phyloP scores from a whole-genome alignment of 2,888 invertebrate genomes.

The Aplocera efformata region DNA sequence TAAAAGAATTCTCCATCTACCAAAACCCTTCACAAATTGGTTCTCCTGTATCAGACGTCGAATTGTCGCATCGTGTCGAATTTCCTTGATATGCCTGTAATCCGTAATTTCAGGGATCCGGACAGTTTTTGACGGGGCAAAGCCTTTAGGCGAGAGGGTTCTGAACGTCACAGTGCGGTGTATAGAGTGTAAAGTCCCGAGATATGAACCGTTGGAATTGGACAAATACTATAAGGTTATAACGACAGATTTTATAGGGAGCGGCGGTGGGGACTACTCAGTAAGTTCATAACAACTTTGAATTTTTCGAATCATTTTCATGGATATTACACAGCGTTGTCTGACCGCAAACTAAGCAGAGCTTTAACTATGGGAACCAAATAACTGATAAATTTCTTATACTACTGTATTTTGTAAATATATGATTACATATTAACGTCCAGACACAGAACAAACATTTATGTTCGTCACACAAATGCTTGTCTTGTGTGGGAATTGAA shows the following conservation, averaged over 20 bases:
- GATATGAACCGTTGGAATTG: slow-evolving; percentile 77
- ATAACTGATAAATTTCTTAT: too few species aligned
- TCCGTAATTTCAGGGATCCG: slow-evolving; percentile 68
- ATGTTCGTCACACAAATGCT: too few species aligned
- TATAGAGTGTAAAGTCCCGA: slow-evolving; percentile 81
- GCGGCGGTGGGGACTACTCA: slow-evolving; percentile 84
- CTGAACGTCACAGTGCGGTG: slow-evolving; percentile 79
- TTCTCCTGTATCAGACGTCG: slow-evolving; percentile 1
- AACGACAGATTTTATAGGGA: slow-evolving; percentile 77
- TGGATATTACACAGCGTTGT: too few species aligned
- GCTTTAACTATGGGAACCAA: too few species aligned
- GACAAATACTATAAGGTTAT: slow-evolving; percentile 82
- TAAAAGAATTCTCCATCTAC: not conserved
- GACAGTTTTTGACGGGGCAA: slow-evolving; percentile 79
- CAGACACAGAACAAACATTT: too few species aligned
- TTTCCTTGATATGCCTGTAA: slow-evolving; percentile 10
- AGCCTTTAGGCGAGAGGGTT: slow-evolving; percentile 79
- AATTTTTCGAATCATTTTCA: not conserved
- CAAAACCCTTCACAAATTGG: not conserved
- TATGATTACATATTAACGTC: too few species aligned
- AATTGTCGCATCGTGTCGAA: not conserved
- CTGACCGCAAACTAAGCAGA: not conserved
- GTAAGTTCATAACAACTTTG: slow-evolving; percentile 47
- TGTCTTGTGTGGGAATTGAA: too few species aligned
- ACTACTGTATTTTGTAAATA: too few species aligned